Base-by-base conservation (phyloP, 2,888 invertebrate genomes). In the Nowickia ferox region DNA sequence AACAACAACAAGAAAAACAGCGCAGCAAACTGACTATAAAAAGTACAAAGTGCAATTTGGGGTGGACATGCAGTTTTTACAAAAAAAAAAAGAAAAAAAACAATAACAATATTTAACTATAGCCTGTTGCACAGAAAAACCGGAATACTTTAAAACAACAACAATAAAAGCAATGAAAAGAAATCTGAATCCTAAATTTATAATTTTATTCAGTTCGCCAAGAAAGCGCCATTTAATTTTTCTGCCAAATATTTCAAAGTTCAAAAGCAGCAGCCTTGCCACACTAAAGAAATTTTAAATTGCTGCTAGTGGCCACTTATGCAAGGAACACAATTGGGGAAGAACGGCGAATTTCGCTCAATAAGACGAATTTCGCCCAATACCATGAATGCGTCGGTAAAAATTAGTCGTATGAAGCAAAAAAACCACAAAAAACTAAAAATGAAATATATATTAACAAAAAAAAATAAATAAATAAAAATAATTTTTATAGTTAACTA, bases 41-140 rank as follows among this genome's bases (percentile, higher is more conserved):
- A 74, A 84, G 86, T 86, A 83, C 86, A 86, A 86, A 86, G 86
- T 86, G 86, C 86, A 85, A 68, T 71, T 48, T 71, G 83, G 71
- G 83, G 79, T 66, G 71, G 86, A 71, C 71, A 76, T 71, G 75
- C 69, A 74, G 42, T 81, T 81, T 57, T 40, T 42, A 53, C 63
- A 51, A 68, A 30, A 59, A 40, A 42, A 53, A 3, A 48, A 42
- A 53, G 1, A 48, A 17, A 42, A 65, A 19, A 8, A 55, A 53
- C 42, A 51, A 17, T 30, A 30, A 57, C 22, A 30, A 10, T 10
- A 17, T 19, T 6, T 30, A 48, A 68, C 59, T 6, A 40, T 40
- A 72, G 83, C 83, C 83, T 83, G 83, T 83, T 83, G 83, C 83
- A 59, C 51, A 66, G 11, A 74, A 61, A 72, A 46, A 72, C 11